Conservation (phyloP, 2,113 vertebrate species). For the Melanostigma gelatinosum region DNA sequence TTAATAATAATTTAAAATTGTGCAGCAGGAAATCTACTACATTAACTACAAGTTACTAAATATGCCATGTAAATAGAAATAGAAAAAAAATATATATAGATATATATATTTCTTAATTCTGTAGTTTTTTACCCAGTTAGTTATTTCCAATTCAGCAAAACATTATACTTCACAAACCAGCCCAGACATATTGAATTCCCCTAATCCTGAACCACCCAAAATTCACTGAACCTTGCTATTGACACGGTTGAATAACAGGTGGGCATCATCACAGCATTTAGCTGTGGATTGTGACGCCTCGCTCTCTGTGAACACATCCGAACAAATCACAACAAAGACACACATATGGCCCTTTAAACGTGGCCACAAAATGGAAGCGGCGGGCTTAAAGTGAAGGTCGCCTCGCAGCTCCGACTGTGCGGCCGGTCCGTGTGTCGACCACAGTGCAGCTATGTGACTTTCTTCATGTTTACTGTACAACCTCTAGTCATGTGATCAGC, state of each 20-base stretch:
- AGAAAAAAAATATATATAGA: not conserved
- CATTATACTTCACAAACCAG: constrained; percentile 10
- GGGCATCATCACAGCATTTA: constrained; percentile 64
- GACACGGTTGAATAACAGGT: constrained; percentile 81
- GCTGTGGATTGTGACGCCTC: constrained; percentile 45
- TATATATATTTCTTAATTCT: not conserved
- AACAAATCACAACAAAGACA: constrained; percentile 76
- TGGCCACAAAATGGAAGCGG: constrained; percentile 80
- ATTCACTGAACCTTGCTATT: constrained; percentile 42
- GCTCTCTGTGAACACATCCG: constrained; percentile 38
- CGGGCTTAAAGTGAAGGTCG: constrained; percentile 75
- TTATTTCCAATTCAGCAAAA: constrained; percentile 11
- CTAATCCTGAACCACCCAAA: constrained; percentile 33
- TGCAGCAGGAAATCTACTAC: constrained; percentile 25
- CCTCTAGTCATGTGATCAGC: constrained; percentile 72
- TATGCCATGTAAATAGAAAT: not conserved
- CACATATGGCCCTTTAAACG: constrained; percentile 80
- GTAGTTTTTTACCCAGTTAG: not conserved
- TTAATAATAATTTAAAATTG: constrained; percentile 18
- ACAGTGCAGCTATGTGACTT: constrained; percentile 72
- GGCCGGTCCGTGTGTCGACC: constrained; percentile 58
- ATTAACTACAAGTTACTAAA: constrained; percentile 1
- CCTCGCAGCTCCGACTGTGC: constrained; percentile 48
- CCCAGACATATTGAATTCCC: constrained; percentile 4
- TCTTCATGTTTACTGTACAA: constrained; percentile 80